Conservation (phyloP, 2,113 vertebrate genomes). For the Monopterus albus region DNA sequence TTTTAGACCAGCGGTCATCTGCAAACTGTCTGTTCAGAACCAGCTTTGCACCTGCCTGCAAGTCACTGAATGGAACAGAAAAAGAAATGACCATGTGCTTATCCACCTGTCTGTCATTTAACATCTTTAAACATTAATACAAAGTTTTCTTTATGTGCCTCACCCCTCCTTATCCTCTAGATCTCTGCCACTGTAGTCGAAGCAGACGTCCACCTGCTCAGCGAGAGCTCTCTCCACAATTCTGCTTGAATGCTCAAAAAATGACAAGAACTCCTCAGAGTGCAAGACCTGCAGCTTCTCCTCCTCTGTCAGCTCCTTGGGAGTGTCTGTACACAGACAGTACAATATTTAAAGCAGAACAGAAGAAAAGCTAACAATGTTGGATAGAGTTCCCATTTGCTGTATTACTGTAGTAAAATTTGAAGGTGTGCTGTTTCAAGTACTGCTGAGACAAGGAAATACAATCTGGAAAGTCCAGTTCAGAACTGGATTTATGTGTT, state of each 20-base stretch:
- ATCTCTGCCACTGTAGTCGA: conserved; percentile 97
- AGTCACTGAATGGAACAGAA: conserved; percentile 81
- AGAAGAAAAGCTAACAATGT: too few relatives aligned
- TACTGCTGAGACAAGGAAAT: too few relatives aligned
- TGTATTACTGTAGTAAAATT: too few relatives aligned
- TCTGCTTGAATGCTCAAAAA: conserved; percentile 94
- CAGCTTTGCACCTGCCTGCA: conserved; percentile 95
- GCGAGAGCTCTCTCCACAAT: conserved; percentile 95
- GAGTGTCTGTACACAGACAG: conserved; percentile 83
- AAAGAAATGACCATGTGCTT: too few relatives aligned
- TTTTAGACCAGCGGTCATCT: conserved; percentile 98
- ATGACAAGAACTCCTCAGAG: conserved; percentile 91
- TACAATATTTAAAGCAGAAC: background rate
- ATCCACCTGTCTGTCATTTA: background rate
- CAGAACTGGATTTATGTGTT: too few relatives aligned
- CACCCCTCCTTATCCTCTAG: conserved; percentile 98
- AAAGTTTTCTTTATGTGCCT: conserved; percentile 34
- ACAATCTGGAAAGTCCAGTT: too few relatives aligned
- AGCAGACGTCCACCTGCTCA: conserved; percentile 97
- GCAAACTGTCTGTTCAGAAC: conserved; percentile 94
- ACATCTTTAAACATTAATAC: background rate
- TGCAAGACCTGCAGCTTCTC: conserved; percentile 96
- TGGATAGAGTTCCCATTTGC: too few relatives aligned
- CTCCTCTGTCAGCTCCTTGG: conserved; percentile 95
- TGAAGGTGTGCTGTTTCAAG: too few relatives aligned